A percentile compares a stretch with the other conserved stretches of the same genome.
Conservation (phyloP, 2,797 vertebrate species). For the Anniella stebbinsi region DNA sequence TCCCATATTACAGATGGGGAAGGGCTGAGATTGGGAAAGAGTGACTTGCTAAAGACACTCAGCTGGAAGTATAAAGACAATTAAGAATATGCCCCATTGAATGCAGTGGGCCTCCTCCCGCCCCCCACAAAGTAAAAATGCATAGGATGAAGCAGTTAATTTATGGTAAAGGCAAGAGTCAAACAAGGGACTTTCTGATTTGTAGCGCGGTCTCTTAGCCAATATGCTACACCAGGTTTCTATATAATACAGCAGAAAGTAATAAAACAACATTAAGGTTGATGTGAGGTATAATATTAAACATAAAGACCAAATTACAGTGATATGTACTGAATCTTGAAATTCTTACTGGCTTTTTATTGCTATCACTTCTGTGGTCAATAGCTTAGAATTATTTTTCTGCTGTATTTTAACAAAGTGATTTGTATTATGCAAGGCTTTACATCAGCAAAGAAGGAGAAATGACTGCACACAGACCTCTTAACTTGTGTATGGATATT, state of each 20-base stretch:
- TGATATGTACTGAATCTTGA: conserved; percentile 74
- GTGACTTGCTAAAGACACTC: too few relatives aligned
- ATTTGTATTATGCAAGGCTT: conserved; percentile 51
- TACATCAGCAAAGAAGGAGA: neutral
- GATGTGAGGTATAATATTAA: conserved; percentile 57
- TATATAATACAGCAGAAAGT: conserved; percentile 56
- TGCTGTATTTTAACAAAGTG: conserved; percentile 42
- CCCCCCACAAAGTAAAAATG: neutral
- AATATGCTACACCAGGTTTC: neutral
- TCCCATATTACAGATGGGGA: too few relatives aligned
- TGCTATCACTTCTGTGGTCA: conserved; percentile 56
- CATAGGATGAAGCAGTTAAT: neutral
- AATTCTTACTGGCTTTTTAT: conserved; percentile 68
- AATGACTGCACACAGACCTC: neutral
- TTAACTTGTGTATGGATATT: neutral
- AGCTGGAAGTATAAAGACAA: neutral
- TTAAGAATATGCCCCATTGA: neutral
- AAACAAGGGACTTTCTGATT: neutral
- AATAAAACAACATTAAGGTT: conserved; percentile 64
- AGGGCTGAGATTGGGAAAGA: too few relatives aligned
- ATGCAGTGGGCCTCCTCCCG: neutral
- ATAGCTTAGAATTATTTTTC: conserved; percentile 57
- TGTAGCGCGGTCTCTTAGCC: neutral
- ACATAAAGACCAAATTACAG: conserved; percentile 63
- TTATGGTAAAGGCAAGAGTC: neutral